Conservation (phyloP, 92 coral and sea anemone species). For the Diadumene lineata region DNA sequence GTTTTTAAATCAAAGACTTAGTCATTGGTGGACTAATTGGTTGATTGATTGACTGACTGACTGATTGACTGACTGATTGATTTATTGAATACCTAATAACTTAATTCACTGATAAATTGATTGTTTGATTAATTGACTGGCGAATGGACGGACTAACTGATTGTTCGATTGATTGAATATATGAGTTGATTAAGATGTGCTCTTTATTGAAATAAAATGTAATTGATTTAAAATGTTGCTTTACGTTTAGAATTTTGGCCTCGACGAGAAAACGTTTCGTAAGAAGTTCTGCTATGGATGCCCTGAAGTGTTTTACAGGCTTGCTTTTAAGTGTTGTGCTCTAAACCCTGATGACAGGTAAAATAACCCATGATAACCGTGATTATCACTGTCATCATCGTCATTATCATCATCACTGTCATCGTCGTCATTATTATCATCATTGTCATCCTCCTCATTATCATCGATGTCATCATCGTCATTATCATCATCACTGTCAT, state of each 20-base stretch:
- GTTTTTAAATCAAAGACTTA: no score
- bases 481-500: not conserved
- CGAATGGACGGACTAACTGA: no score
- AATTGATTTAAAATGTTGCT: not conserved
- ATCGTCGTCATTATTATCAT: not conserved
- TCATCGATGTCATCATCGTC: constrained; percentile 30
- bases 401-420: not conserved
- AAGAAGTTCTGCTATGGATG: constrained; percentile 75
- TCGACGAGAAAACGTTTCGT: constrained; percentile 79
- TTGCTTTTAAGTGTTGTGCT: constrained; percentile 82
- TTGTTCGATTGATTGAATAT: no score
- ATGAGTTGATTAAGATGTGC: no score
- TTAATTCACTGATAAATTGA: no score
- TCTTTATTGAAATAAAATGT: no score
- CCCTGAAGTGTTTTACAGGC: constrained; percentile 79
- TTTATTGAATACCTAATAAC: no score
- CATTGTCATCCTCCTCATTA: not conserved
- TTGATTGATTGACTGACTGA: no score
- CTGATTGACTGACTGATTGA: no score
- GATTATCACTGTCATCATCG: not conserved
- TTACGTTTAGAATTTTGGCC: constrained; percentile 47
- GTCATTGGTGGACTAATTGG: no score
- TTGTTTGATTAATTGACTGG: no score
- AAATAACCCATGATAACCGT: not conserved
- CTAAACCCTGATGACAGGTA: constrained; percentile 87